phyloP scores from a whole-genome alignment of 1,140 invertebrate species.

The Trigoniulus corallinus region DNA sequence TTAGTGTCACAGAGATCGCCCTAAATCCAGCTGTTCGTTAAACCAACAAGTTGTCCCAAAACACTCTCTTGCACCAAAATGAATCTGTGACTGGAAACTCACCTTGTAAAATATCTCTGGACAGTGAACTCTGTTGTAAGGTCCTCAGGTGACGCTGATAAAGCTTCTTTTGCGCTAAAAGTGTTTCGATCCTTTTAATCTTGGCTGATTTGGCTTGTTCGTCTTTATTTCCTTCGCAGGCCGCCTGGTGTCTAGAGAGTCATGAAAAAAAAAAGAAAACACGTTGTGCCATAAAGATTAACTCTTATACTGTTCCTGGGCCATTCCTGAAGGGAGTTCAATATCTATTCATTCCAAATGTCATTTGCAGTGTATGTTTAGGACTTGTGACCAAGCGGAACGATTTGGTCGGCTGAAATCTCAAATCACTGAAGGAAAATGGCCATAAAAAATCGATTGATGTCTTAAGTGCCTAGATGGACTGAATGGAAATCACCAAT shows the following conservation, averaged over 20 bases:
- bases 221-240: constrained; percentile 14
- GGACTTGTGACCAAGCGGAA: too few species aligned
- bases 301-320: too few species aligned
- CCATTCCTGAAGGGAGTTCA: too few species aligned
- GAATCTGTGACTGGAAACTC: not conserved
- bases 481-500: too few species aligned
- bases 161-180: constrained; percentile 28
- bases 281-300: not conserved
- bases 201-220: constrained; percentile 18
- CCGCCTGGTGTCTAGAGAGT: constrained; percentile 21
- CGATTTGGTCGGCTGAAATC: too few species aligned
- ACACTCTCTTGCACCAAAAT: not conserved
- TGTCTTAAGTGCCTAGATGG: too few species aligned
- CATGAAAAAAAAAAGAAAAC: not conserved
- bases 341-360: too few species aligned
- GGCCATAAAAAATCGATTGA: too few species aligned
- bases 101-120: not conserved
- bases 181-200: constrained; percentile 20
- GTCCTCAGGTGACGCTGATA: constrained; percentile 28
- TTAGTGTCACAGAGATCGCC: constrained; percentile 14
- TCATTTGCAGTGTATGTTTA: too few species aligned
- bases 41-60: not conserved
- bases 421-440: too few species aligned
- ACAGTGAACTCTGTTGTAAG: constrained; percentile 24
- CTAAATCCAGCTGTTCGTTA: not conserved